Conservation (phyloP, 1,140 invertebrate genomes). For the Linepithema humile region DNA sequence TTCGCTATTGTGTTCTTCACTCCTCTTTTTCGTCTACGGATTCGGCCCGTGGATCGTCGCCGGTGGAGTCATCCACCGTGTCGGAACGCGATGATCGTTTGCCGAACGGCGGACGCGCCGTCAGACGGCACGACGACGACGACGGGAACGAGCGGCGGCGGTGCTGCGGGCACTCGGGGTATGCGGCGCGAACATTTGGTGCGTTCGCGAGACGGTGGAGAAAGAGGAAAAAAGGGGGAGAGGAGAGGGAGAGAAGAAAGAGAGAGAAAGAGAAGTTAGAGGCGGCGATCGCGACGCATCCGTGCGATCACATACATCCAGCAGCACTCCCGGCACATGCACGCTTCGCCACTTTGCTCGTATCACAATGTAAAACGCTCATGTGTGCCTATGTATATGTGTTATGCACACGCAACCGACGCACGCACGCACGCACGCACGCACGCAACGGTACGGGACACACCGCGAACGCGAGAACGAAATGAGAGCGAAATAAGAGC, state of each 20-base stretch:
- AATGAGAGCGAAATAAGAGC: conserved; percentile 13
- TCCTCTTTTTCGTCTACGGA: conserved; percentile 20
- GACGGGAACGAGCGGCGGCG: conserved; percentile 47
- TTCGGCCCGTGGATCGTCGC: conserved; percentile 51
- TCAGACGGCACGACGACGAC: conserved; percentile 63
- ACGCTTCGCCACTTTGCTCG: conserved; percentile 59
- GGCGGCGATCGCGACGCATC: conserved; percentile 58
- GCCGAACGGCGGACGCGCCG: conserved; percentile 58
- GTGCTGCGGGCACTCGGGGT: conserved; percentile 54
- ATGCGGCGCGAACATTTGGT: conserved; percentile 65
- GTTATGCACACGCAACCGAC: conserved; percentile 44
- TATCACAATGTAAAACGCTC: conserved; percentile 57
- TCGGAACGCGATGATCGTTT: conserved; percentile 56
- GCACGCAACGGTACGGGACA: too few relatives aligned
- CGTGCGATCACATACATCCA: conserved; percentile 56
- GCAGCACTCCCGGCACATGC: conserved; percentile 59
- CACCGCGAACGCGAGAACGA: conserved; percentile 38
- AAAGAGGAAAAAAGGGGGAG: neutral
- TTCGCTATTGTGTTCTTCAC: conserved; percentile 12
- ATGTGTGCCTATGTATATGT: neutral
- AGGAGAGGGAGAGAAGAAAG: conserved; percentile 12
- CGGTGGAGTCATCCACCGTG: conserved; percentile 64
- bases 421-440: conserved; percentile 64
- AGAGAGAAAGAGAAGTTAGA: conserved; percentile 53
- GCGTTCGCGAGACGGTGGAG: conserved; percentile 36